Percentiles rank a stretch among this genome's conserved stretches.
Evolutionary conservation across 2,113 vertebrate genomes (phyloP).

Genomic region (cat (Felis catus)): DNA sequence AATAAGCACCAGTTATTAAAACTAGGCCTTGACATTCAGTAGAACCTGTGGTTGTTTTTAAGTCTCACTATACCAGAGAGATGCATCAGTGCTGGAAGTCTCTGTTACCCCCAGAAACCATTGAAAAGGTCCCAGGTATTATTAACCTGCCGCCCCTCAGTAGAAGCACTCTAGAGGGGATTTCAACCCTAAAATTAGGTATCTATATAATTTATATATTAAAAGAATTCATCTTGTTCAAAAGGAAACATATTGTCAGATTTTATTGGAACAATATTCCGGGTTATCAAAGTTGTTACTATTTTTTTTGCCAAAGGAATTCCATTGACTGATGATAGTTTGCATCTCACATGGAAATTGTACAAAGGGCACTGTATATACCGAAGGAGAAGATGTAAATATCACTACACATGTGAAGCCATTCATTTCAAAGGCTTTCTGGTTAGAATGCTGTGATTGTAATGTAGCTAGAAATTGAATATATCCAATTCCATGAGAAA

Average conservation of each 20-base stretch:
- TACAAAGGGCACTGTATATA: background rate
- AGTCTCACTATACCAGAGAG: background rate
- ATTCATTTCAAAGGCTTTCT: background rate
- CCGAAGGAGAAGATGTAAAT: background rate
- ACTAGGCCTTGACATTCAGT: slow-evolving; percentile 69
- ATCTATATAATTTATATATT: background rate
- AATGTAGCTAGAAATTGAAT: background rate
- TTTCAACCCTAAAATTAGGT: background rate
- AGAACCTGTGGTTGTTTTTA: slow-evolving; percentile 59
- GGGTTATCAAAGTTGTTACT: background rate
- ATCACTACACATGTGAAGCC: slow-evolving; percentile 39
- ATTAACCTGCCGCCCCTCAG: background rate
- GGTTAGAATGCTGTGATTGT: background rate
- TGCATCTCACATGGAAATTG: background rate
- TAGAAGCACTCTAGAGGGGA: background rate
- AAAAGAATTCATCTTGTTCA: background rate
- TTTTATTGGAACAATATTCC: background rate
- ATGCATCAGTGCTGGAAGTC: background rate
- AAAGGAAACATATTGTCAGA: background rate
- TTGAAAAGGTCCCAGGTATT: background rate
- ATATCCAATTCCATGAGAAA: slow-evolving; percentile 55
- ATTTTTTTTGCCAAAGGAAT: background rate
- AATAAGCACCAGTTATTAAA: slow-evolving; percentile 85
- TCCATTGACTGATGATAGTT: background rate
- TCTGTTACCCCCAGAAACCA: background rate